These are phyloP conservation scores for Lycaon pictus DNA, from an alignment of 2,113 vertebrate species.

Conservation along the genomic window DNA sequence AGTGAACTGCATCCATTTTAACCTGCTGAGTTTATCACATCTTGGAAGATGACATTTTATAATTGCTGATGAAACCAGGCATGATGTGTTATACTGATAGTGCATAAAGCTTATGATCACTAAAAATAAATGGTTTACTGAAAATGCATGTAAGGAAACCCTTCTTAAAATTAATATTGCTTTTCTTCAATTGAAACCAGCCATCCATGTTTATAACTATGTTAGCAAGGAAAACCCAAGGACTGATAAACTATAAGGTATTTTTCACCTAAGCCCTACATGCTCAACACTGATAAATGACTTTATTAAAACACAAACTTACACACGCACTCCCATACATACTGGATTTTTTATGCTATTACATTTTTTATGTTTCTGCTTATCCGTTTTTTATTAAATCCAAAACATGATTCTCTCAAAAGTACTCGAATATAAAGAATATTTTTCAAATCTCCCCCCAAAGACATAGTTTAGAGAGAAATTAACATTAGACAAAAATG, in stretches of 20 bases:
- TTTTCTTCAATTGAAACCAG: constrained; percentile 64
- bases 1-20: constrained; percentile 40
- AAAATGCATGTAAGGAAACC: neutral
- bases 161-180: constrained; percentile 34
- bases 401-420: neutral
- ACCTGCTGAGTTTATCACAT: constrained; percentile 67
- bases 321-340: neutral
- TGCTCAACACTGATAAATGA: neutral
- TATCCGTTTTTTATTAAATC: neutral
- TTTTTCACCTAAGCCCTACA: neutral
- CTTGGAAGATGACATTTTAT: constrained; percentile 69
- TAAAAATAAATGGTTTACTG: constrained; percentile 60
- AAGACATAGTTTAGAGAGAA: neutral
- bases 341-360: neutral
- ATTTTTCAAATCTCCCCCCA: neutral
- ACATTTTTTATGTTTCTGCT: neutral
- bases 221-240: constrained; percentile 49
- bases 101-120: constrained; percentile 54
- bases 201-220: constrained; percentile 40
- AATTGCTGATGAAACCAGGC: constrained; percentile 75
- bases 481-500: neutral
- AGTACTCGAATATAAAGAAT: neutral
- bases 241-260: neutral
- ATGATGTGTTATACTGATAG: constrained; percentile 56
- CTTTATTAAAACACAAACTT: neutral